Conservation (phyloP, 1,140 invertebrate genomes). For the Leptinotarsa lineolata region DNA sequence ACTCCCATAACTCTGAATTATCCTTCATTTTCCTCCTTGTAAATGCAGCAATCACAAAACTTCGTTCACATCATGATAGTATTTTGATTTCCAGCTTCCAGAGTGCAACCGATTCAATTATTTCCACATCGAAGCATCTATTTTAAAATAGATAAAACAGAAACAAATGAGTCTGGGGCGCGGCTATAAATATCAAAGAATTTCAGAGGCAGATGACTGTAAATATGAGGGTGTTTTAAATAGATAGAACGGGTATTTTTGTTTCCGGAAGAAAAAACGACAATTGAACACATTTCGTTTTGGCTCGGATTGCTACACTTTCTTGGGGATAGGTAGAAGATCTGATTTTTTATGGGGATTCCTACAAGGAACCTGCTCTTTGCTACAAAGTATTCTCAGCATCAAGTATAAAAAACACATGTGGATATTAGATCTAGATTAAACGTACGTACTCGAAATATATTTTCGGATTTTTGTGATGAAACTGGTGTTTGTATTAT, state of each 20-base stretch:
- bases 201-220: constrained; percentile 30
- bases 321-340: neutral
- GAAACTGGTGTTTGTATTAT: too few species aligned
- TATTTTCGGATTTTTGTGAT: too few species aligned
- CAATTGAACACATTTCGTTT: neutral
- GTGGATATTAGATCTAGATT: too few species aligned
- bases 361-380: too few species aligned
- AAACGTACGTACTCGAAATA: too few species aligned
- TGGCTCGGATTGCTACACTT: neutral
- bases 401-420: too few species aligned
- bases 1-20: too few species aligned
- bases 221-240: constrained; percentile 31
- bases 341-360: too few species aligned
- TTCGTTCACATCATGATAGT: neutral
- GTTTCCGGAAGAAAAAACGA: constrained; percentile 23
- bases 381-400: too few species aligned
- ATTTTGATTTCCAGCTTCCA: neutral
- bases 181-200: constrained; percentile 28
- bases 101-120: neutral
- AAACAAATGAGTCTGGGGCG: constrained; percentile 25
- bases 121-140: constrained; percentile 15
- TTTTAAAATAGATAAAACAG: constrained; percentile 27
- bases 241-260: constrained; percentile 23
- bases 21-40: too few species aligned
- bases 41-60: too few species aligned